Conservation (phyloP, 2,888 invertebrate genomes). For the Ptychoptera albimana region DNA sequence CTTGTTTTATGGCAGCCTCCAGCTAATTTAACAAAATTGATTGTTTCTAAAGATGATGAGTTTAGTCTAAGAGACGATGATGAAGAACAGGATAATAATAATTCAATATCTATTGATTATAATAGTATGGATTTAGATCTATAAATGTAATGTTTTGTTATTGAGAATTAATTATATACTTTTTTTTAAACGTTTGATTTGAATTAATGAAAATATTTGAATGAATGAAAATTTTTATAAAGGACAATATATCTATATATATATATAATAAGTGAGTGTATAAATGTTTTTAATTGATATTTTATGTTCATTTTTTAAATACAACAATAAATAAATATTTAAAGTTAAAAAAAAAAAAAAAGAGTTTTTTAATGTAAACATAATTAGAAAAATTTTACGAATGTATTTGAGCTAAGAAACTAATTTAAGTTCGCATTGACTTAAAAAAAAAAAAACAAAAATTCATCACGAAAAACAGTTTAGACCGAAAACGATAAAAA, state of each 20-base stretch:
- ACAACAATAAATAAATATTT: not conserved
- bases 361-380: no score
- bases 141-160: constrained; percentile 12
- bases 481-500: no score
- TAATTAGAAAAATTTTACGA: no score
- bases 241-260: not conserved
- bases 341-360: no score
- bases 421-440: no score
- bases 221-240: not conserved
- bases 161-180: not conserved
- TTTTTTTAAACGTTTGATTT: not conserved
- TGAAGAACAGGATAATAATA: constrained; percentile 24
- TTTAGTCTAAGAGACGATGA: constrained; percentile 14
- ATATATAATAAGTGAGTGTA: not conserved
- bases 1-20: constrained; percentile 70
- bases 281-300: not conserved
- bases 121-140: constrained; percentile 28
- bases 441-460: no score
- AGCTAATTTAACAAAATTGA: constrained; percentile 27
- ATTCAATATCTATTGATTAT: constrained; percentile 29
- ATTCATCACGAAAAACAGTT: no score
- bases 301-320: not conserved
- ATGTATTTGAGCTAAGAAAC: no score
- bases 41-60: constrained; percentile 2
- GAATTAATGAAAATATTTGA: not conserved